phyloP scores from a whole-genome alignment of 1,140 invertebrate species.

The Cyclina sinensis region DNA sequence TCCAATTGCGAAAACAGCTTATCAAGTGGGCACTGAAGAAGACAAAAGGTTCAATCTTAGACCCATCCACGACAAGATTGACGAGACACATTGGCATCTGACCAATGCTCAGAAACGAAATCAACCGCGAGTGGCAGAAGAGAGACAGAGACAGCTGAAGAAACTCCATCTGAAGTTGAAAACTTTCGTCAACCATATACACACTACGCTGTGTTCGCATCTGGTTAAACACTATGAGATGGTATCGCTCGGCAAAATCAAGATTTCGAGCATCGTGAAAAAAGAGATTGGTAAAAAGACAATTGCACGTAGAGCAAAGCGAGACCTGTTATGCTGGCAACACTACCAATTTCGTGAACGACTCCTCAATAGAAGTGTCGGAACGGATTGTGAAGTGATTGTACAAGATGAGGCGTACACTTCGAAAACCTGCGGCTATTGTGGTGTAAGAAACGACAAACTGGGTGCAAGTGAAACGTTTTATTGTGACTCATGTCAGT shows the following conservation, averaged over 20 bases:
- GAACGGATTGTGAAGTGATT: no score
- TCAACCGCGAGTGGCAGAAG: neutral
- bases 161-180: constrained; percentile 1
- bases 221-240: no score
- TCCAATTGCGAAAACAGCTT: neutral
- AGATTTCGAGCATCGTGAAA: no score
- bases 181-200: neutral
- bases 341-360: no score
- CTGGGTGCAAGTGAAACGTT: neutral
- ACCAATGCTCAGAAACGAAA: neutral
- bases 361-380: no score
- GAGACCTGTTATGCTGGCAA: no score
- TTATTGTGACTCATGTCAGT: neutral
- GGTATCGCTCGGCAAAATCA: no score
- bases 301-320: no score
- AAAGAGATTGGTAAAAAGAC: no score
- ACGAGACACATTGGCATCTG: neutral
- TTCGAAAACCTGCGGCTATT: neutral
- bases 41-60: neutral
- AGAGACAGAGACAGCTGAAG: neutral
- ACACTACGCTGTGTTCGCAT: no score
- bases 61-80: neutral
- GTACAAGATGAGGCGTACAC: neutral
- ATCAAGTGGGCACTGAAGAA: neutral
- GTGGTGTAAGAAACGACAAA: neutral